These are phyloP conservation scores for Phrynocephalus versicolor DNA, from an alignment of 2,113 vertebrate species.

Conservation along the genomic window DNA sequence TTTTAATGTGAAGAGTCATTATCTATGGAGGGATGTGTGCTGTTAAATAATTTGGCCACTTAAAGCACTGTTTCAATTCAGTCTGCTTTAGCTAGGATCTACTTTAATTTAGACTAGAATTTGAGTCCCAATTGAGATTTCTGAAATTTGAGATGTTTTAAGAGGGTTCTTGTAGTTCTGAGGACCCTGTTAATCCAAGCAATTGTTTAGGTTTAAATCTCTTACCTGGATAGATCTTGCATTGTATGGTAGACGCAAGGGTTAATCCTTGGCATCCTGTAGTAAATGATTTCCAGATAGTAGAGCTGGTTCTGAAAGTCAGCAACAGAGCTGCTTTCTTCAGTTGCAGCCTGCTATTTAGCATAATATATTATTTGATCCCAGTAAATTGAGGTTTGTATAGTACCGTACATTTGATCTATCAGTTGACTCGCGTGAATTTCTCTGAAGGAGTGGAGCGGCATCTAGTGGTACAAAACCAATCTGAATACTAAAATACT, in stretches of 20 bases:
- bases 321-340: not conserved
- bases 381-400: not conserved
- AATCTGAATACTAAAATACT: not conserved
- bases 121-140: not conserved
- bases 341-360: not conserved
- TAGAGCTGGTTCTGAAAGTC: not conserved
- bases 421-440: not conserved
- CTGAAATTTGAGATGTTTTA: not conserved
- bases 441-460: constrained; percentile 17
- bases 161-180: not conserved
- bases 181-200: not conserved
- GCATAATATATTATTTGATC: not conserved
- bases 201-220: not conserved
- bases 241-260: no score
- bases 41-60: not conserved
- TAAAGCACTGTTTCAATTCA: not conserved
- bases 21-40: not conserved
- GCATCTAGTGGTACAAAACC: constrained; percentile 33
- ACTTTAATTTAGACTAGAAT: not conserved
- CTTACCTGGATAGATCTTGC: not conserved
- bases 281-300: not conserved
- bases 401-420: not conserved
- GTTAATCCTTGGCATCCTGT: no score
- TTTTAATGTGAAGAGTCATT: not conserved
- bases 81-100: not conserved